A percentile compares a stretch with the other conserved stretches of the same genome.
Evolutionary conservation across 2,113 vertebrate species (phyloP).

Genomic region (Notechis scutatus): DNA sequence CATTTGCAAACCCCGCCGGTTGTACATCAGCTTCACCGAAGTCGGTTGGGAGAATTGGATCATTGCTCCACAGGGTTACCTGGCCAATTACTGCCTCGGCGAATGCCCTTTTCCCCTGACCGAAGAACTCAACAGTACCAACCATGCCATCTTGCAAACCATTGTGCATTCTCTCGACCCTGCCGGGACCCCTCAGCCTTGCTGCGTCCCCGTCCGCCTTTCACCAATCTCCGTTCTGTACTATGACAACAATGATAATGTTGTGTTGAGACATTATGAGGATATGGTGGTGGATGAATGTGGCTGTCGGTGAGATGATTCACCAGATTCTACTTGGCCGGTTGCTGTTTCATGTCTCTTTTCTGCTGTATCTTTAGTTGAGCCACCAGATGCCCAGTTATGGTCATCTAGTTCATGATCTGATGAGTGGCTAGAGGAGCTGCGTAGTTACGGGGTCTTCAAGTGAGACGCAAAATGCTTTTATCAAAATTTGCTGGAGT

Average conservation of each 20-base stretch:
- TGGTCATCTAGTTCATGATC: not conserved
- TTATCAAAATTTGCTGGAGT: not conserved
- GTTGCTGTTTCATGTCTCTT: not conserved
- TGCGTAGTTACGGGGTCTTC: not conserved
- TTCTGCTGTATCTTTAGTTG: not conserved
- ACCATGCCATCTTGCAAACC: constrained; percentile 92
- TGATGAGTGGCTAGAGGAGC: not conserved
- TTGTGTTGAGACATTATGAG: constrained; percentile 90
- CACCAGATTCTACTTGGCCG: not conserved
- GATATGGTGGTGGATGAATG: constrained; percentile 98
- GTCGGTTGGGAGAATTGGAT: constrained; percentile 97
- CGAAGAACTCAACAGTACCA: constrained; percentile 84
- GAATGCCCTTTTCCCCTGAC: constrained; percentile 85
- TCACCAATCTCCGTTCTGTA: constrained; percentile 94
- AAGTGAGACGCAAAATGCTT: not conserved
- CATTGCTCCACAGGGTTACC: constrained; percentile 90
- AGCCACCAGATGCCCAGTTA: not conserved
- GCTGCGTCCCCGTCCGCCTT: constrained; percentile 88
- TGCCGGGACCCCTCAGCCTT: constrained; percentile 76
- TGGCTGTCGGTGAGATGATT: constrained; percentile 78
- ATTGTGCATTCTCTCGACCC: constrained; percentile 86
- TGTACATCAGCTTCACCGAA: constrained; percentile 91
- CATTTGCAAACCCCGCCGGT: constrained; percentile 80
- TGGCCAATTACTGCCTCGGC: constrained; percentile 92
- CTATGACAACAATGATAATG: constrained; percentile 93